Conservation (phyloP, 2,888 invertebrate genomes). For the Dynastes grantii region DNA sequence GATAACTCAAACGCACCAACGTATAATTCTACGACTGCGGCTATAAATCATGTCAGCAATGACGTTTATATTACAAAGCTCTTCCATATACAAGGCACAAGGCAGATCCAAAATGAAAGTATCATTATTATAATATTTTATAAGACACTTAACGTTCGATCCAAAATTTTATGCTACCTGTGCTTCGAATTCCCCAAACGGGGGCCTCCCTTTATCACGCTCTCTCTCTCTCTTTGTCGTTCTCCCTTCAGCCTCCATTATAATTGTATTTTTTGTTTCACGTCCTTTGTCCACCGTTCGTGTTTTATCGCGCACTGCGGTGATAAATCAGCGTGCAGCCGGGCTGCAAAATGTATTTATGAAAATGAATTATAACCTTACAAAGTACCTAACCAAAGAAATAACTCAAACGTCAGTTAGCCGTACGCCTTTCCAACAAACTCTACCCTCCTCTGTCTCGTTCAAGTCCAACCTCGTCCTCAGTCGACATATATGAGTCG, state of each 20-base stretch:
- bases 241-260: background rate
- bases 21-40: background rate
- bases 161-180: constrained; percentile 27
- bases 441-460: background rate
- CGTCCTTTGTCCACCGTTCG: constrained; percentile 44
- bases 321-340: constrained; percentile 38
- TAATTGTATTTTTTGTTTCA: constrained; percentile 29
- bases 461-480: constrained; percentile 1
- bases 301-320: constrained; percentile 32
- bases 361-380: constrained; percentile 45
- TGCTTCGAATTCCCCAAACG: constrained; percentile 5
- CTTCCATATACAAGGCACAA: background rate
- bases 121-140: constrained; percentile 25
- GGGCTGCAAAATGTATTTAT: constrained; percentile 44
- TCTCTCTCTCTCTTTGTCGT: background rate
- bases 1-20: constrained; percentile 1
- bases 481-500: background rate
- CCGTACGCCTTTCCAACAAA: constrained; percentile 22
- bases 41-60: constrained; percentile 4
- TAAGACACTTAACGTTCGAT: constrained; percentile 18
- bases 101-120: constrained; percentile 19
- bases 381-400: constrained; percentile 46
- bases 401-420: constrained; percentile 47
- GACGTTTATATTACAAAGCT: constrained; percentile 12
- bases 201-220: background rate